These are phyloP conservation scores for Fulmarus glacialis DNA, from an alignment of 2,113 vertebrate genomes.

Conservation along the genomic window DNA sequence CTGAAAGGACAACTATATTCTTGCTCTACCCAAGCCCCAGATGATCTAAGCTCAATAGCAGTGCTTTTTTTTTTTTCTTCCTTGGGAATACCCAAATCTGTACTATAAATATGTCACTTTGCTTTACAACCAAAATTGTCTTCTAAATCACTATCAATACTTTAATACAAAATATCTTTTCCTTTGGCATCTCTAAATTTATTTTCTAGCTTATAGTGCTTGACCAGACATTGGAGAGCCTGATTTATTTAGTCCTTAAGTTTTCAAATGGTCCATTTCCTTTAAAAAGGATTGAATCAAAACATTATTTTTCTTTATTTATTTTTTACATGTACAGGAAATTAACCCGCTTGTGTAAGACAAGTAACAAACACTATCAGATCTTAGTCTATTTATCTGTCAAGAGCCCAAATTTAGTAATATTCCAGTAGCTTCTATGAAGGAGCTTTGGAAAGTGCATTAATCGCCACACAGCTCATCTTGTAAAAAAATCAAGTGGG, in stretches of 20 bases:
- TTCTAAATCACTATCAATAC: background rate
- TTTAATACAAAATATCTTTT: background rate
- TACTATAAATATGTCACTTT: background rate
- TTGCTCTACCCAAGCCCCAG: background rate
- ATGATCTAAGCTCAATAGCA: background rate
- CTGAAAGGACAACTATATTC: background rate
- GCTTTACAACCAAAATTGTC: background rate
- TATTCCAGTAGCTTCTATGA: background rate
- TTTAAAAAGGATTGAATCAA: background rate
- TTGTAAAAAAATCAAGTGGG: background rate
- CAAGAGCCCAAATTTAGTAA: background rate
- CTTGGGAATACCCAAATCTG: background rate
- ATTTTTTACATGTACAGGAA: background rate
- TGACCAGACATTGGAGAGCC: background rate
- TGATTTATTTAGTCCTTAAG: background rate
- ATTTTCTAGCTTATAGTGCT: background rate
- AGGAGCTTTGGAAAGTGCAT: background rate
- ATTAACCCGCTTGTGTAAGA: background rate
- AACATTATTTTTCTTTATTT: background rate
- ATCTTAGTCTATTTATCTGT: background rate
- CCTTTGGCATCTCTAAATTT: background rate
- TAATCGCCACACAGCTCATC: background rate
- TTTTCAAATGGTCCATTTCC: background rate
- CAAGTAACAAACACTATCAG: background rate
- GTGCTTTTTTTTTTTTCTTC: accelerated